phyloP scores from a whole-genome alignment of 2,888 invertebrate species.

The Campoletis raptor region DNA sequence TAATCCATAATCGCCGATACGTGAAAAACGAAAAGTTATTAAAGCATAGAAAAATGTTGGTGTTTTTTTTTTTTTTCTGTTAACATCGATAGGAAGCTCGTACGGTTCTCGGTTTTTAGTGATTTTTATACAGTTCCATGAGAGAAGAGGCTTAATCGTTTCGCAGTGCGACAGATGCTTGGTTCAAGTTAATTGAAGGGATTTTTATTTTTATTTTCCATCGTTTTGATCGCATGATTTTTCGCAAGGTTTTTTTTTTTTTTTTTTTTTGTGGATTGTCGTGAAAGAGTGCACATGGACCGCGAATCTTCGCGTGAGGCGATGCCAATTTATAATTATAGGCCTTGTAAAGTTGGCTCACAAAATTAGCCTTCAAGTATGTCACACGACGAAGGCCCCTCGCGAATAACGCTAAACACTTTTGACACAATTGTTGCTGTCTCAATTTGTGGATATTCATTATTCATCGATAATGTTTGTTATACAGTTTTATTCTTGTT shows the following conservation, averaged over 20 bases:
- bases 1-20: constrained; percentile 50
- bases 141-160: constrained; percentile 24
- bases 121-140: constrained; percentile 2
- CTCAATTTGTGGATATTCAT: background rate
- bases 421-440: background rate
- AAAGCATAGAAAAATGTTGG: background rate
- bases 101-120: background rate
- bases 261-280: background rate
- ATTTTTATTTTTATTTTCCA: constrained; percentile 5
- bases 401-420: background rate
- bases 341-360: constrained; percentile 31
- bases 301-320: constrained; percentile 4
- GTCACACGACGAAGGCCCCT: background rate
- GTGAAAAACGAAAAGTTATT: constrained; percentile 40
- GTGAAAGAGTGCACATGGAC: background rate
- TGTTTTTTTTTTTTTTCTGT: constrained; percentile 1
- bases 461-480: background rate
- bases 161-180: constrained; percentile 45
- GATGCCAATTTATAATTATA: constrained; percentile 42
- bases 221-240: background rate
- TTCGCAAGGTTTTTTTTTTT: background rate
- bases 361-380: constrained; percentile 7
- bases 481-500: background rate
- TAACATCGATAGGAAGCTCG: background rate
- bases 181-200: constrained; percentile 7